Evolutionary conservation across 1,140 invertebrate species (phyloP).

Genomic region (Centruroides sculpturatus): DNA sequence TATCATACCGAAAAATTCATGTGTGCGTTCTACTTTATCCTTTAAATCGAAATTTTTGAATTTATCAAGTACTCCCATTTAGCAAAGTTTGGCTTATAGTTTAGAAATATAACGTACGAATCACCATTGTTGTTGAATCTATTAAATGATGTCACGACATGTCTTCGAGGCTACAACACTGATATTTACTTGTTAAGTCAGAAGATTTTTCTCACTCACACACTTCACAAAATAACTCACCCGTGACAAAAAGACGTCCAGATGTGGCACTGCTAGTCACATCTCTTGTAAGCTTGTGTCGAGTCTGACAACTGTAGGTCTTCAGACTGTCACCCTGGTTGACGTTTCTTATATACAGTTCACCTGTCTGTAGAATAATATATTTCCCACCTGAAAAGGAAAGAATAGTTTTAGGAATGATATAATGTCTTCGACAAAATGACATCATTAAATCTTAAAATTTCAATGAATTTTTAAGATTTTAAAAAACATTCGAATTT

Average conservation of each 20-base stretch:
- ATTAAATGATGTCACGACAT: neutral
- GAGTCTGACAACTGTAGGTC: constrained; percentile 19
- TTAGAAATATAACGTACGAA: no score
- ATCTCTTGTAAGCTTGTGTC: constrained; percentile 19
- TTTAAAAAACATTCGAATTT: no score
- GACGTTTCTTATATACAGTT: constrained; percentile 18
- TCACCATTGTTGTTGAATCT: no score
- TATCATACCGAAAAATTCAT: no score
- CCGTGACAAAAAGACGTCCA: constrained; percentile 19
- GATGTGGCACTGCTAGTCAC: constrained; percentile 12
- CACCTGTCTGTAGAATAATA: constrained; percentile 21
- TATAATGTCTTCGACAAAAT: constrained; percentile 2
- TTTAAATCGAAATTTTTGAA: no score
- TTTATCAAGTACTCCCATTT: no score
- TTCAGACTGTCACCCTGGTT: constrained; percentile 14
- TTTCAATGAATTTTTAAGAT: no score
- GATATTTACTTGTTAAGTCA: neutral
- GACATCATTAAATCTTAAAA: no score
- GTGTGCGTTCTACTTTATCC: no score
- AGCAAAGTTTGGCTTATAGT: no score
- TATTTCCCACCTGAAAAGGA: constrained; percentile 24
- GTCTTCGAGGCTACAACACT: neutral
- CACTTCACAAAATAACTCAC: constrained; percentile 5
- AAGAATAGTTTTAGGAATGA: constrained; percentile 15
- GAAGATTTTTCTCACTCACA: neutral